Evolutionary conservation across 2,797 vertebrate genomes (phyloP).

Genomic region (Brotula barbata): DNA sequence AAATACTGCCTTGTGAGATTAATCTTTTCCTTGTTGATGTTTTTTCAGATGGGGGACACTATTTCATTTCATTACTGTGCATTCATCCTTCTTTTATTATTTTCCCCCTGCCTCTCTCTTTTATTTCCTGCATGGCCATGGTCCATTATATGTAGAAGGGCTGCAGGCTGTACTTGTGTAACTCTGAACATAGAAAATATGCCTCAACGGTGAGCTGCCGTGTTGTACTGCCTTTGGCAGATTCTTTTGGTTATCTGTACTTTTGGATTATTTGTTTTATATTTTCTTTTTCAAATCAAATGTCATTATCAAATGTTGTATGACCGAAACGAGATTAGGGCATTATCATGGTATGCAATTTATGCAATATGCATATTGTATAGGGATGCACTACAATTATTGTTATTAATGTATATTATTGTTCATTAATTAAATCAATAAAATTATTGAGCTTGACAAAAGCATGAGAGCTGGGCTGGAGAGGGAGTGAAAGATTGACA

Average conservation of each 20-base stretch:
- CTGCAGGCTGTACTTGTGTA: slow-evolving; percentile 63
- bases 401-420: no score
- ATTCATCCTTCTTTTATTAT: slow-evolving; percentile 60
- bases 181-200: slow-evolving; percentile 44
- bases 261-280: background rate
- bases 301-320: background rate
- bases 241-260: background rate
- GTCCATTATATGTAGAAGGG: slow-evolving; percentile 53
- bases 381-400: no score
- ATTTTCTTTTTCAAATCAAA: slow-evolving; percentile 7
- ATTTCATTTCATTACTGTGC: slow-evolving; percentile 53
- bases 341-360: no score
- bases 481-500: no score
- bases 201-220: slow-evolving; percentile 3
- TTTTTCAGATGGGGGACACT: slow-evolving; percentile 60
- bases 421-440: no score
- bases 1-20: slow-evolving; percentile 58
- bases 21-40: slow-evolving; percentile 65
- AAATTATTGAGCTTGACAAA: no score
- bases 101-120: slow-evolving; percentile 26
- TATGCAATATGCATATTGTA: no score
- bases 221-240: background rate
- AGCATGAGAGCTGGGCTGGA: no score
- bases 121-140: slow-evolving; percentile 40
- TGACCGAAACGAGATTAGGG: no score